Conservation (phyloP, 2,888 invertebrate genomes). For the Eutolmus rufibarbis region DNA sequence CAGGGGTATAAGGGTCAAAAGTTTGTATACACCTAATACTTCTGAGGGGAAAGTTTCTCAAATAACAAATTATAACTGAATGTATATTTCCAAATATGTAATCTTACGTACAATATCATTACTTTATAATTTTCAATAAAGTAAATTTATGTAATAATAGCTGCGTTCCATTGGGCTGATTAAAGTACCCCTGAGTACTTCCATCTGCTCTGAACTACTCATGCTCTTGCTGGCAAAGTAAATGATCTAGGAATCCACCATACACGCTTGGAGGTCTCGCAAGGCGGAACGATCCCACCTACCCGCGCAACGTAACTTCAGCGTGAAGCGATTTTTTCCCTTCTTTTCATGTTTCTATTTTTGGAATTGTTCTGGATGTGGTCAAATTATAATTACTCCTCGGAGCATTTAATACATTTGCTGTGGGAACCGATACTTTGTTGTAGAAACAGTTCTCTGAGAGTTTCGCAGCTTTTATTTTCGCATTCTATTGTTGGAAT, state of each 20-base stretch:
- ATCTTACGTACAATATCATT: too few relatives aligned
- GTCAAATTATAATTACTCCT: slow-evolving; percentile 22
- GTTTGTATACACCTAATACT: background rate
- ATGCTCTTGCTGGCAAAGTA: too few relatives aligned
- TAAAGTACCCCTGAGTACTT: too few relatives aligned
- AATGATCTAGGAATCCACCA: background rate
- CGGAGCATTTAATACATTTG: slow-evolving; percentile 12
- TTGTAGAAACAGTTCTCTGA: background rate
- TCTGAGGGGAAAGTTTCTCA: background rate
- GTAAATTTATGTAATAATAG: too few relatives aligned
- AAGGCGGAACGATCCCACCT: background rate
- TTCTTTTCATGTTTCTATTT: slow-evolving; percentile 12
- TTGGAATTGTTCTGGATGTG: slow-evolving; percentile 8
- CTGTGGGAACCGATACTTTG: slow-evolving; percentile 4
- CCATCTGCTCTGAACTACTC: too few relatives aligned
- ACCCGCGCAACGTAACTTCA: background rate
- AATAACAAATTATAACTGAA: too few relatives aligned
- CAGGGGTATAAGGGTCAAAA: background rate
- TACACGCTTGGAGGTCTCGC: background rate
- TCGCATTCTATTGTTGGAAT: background rate
- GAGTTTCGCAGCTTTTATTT: background rate
- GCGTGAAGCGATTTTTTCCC: background rate
- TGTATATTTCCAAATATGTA: too few relatives aligned
- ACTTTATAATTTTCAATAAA: too few relatives aligned
- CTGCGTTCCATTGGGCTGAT: too few relatives aligned